Conservation (phyloP, 2,888 invertebrate species). For the Hirtodrosophila cameraria region DNA sequence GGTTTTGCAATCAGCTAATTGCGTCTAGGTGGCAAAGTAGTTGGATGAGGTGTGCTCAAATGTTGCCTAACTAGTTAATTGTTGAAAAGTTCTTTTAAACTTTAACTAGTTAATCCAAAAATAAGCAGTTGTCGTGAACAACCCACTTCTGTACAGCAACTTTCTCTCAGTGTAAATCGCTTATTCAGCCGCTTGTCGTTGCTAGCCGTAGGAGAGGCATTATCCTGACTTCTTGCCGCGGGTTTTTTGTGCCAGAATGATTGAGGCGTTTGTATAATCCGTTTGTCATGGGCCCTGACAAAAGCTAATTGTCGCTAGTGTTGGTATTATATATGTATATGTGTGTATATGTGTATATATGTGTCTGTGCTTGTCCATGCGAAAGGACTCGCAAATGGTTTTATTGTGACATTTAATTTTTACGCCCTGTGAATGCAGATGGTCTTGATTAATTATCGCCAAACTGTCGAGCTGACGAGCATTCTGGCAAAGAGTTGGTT, state of each 20-base stretch:
- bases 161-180: slow-evolving; percentile 46
- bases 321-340: slow-evolving; percentile 5
- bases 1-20: too few species aligned
- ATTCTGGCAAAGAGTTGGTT: slow-evolving; percentile 51
- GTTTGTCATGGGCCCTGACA: slow-evolving; percentile 71
- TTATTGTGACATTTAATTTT: slow-evolving; percentile 71
- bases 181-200: slow-evolving; percentile 30
- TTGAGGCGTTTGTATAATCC: slow-evolving; percentile 74
- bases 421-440: slow-evolving; percentile 69
- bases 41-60: too few species aligned
- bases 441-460: slow-evolving; percentile 71
- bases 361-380: slow-evolving; percentile 21
- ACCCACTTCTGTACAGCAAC: neutral
- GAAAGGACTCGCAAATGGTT: slow-evolving; percentile 65
- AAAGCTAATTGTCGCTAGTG: slow-evolving; percentile 69
- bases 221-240: slow-evolving; percentile 60
- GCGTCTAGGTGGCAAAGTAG: too few species aligned
- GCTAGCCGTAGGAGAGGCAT: slow-evolving; percentile 13
- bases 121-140: too few species aligned
- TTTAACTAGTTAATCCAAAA: neutral
- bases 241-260: slow-evolving; percentile 53
- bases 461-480: slow-evolving; percentile 52
- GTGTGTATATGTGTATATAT: slow-evolving; percentile 22
- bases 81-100: too few species aligned
- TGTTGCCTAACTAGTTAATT: too few species aligned